Evolutionary conservation across 2,888 invertebrate genomes (phyloP), one percentile per base, ranked within the genome.

Genomic region (Dasysyrphus tricinctus): DNA sequence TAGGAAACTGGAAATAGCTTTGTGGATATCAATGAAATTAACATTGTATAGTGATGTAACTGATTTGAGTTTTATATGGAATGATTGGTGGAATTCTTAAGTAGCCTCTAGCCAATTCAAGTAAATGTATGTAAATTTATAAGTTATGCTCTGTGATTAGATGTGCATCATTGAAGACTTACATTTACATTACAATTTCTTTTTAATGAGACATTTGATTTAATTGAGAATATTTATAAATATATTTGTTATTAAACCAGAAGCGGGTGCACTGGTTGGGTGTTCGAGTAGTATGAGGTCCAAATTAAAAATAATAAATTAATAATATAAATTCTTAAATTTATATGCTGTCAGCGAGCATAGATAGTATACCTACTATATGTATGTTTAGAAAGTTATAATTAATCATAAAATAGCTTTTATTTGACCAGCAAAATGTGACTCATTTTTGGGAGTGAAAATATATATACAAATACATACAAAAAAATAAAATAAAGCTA

Each of bases 11-110:
- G 57, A 80, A 80, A 67, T 34, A 56, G 29, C 56, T 42, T 7
- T 29, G 42, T 57, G 44, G 72, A 29, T 80, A 63, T 80, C 19
- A 81, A 70, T 77, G 63, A 77, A 72, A 77, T 34, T 49, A 19
- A 57, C n/a, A 65, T 80, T 69, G 19, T 59, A 11, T 5, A 61
- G 12, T 32, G 34, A 24, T 61, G 16, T 51, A 16, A 59, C 39
- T 59, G 51, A 63, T 67, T 80, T 74, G 67, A 39, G 37, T 59
- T 54, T 72, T 34, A 24, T 61, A 56, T 72, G 39, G 57, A 59
- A 72, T 67, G 42, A 67, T 82, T 77, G 44, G 81, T 29, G 65
- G 81, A 70, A 72, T 77, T 63, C 42, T 44, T 49, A 82, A 82
- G 57, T 34, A 82, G 76, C 37, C 32, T 61, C 7, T 16, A 56